Conservation (phyloP, 2,888 invertebrate species). For the Sesamia inferens region DNA sequence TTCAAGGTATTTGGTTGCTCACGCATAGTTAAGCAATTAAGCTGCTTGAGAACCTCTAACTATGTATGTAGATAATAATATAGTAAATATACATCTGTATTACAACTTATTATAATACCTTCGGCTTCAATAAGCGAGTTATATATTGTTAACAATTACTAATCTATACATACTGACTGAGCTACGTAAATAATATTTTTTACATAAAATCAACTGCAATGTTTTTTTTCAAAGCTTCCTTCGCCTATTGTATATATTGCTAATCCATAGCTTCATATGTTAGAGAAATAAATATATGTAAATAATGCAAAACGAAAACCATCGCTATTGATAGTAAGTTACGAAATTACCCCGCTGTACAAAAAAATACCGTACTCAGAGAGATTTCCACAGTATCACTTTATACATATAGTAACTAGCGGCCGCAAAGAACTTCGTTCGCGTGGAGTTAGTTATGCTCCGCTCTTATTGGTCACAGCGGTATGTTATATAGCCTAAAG, state of each 20-base stretch:
- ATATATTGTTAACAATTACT: neutral
- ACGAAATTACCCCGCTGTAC: too few relatives aligned
- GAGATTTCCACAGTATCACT: neutral
- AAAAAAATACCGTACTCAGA: neutral
- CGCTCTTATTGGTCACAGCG: too few relatives aligned
- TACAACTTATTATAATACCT: too few relatives aligned
- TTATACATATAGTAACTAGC: neutral
- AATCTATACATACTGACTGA: neutral
- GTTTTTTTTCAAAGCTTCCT: neutral
- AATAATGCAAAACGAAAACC: too few relatives aligned
- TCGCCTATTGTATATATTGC: too few relatives aligned
- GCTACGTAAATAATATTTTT: neutral
- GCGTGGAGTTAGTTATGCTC: neutral
- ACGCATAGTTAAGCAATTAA: conserved; percentile 55
- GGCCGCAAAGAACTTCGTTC: neutral
- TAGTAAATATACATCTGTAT: too few relatives aligned
- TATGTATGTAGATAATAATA: neutral
- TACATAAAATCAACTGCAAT: neutral
- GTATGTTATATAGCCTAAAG: too few relatives aligned
- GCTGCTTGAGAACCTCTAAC: conserved; percentile 23
- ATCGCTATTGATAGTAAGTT: too few relatives aligned
- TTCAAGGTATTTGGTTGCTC: conserved; percentile 34
- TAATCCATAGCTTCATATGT: too few relatives aligned
- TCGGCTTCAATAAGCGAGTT: conserved; percentile 6
- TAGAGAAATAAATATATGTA: too few relatives aligned